Conservation (phyloP, 1,140 invertebrate species). For the Drosophila erecta region DNA sequence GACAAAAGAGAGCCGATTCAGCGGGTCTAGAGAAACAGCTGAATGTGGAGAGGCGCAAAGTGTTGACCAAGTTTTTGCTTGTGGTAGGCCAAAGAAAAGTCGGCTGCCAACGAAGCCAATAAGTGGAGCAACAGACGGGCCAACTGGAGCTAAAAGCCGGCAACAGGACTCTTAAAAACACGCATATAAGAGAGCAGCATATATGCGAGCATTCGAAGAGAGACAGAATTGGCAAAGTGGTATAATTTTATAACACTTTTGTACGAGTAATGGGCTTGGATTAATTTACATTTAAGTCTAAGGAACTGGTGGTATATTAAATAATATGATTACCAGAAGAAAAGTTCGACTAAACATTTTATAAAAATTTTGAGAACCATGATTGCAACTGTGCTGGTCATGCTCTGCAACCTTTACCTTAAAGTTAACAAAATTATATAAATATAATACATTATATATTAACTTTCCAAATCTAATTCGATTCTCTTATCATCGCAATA, state of each 20-base stretch:
- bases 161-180: background rate
- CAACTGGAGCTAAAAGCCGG: slow-evolving; percentile 39
- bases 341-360: too few relatives aligned
- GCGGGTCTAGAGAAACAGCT: slow-evolving; percentile 24
- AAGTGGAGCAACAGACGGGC: slow-evolving; percentile 61
- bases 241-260: slow-evolving; percentile 3
- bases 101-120: slow-evolving; percentile 24
- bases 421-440: too few relatives aligned
- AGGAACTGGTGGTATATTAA: too few relatives aligned
- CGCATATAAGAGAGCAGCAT: background rate
- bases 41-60: slow-evolving; percentile 32
- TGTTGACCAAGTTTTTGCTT: slow-evolving; percentile 69
- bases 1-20: slow-evolving; percentile 15
- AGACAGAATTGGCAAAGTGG: background rate
- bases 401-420: too few relatives aligned
- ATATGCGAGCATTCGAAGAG: background rate
- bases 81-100: slow-evolving; percentile 58
- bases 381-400: too few relatives aligned
- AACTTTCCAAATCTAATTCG: background rate
- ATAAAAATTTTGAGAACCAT: too few relatives aligned
- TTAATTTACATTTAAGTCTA: too few relatives aligned
- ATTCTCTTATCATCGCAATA: background rate
- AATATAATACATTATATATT: too few relatives aligned
- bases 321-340: too few relatives aligned
- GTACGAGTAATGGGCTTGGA: background rate